Base-by-base conservation (phyloP, 2,888 invertebrate genomes). In the Plusia festucae region DNA sequence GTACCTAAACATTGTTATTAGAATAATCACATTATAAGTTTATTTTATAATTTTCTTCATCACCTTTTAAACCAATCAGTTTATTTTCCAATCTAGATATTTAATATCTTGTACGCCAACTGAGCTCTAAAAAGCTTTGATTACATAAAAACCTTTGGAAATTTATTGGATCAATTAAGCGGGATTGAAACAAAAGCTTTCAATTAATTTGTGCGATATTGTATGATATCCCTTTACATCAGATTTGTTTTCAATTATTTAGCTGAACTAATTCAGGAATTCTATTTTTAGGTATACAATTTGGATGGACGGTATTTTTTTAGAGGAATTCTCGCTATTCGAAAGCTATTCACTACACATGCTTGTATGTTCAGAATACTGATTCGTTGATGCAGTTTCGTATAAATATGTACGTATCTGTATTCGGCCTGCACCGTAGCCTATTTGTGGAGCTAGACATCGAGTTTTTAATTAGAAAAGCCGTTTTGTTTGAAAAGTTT, bases 401-500 rank as follows among this genome's bases (percentile, higher is more conserved):
- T 57, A 61, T 18, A 70, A 59, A 65, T 56, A 55, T 1, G 4
- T 51, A 44, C 22, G 20, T 60, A 32, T 22, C 49, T 58, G 44
- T 52, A 53, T 70, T 56, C 24, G 15, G 51, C 15, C 13, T 27
- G 62, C 53, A 27, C 20, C 18, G 40, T 2, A 30, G 22, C 44
- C 63, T 76, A 71, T 79, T 76, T 73, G 63, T 67, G 60, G 68
- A 74, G 65, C 65, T 71, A 78, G 70, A 67, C 56, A 67, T 68
- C 58, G 62, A 73, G 71, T 72, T 84, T n/a, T 83, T 83, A 85
- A 86, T 86, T 84, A 83, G 77, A 85, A 85, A 82, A 81, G 75
- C 78, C 75, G 77, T 81, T 82, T 79, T 69, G 80, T 81, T 81
- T 73, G 68, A 70, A 82, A 85, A 83, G 75, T 83, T 85, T 71